A percentile compares a stretch with the other conserved stretches of the same genome.
Conservation (phyloP, 2,113 vertebrate species). For the Sitta europaea region DNA sequence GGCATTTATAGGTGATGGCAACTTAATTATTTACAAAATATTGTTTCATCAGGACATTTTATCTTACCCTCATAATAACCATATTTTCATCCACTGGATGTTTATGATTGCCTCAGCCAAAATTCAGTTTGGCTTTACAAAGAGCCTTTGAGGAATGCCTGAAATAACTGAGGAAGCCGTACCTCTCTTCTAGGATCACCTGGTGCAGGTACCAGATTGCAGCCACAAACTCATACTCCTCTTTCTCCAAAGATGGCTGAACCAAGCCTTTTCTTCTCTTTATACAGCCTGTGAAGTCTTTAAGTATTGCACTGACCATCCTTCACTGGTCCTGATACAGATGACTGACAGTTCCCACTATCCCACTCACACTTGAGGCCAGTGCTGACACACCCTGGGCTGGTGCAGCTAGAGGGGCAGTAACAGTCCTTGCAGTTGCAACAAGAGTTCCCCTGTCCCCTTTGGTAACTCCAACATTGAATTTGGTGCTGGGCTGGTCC, state of each 20-base stretch:
- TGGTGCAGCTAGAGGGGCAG: not conserved
- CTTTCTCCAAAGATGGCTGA: not conserved
- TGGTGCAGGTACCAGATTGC: not conserved
- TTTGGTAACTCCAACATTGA: not conserved
- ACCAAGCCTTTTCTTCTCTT: not conserved
- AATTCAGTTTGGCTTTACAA: not conserved
- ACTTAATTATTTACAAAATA: not conserved
- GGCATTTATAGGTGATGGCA: not conserved
- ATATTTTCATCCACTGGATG: not conserved
- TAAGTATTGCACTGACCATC: not conserved
- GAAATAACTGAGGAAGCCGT: not conserved
- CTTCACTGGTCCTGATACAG: not conserved
- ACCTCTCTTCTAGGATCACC: not conserved
- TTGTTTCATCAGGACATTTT: not conserved
- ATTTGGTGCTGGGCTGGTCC: not conserved
- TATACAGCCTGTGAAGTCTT: not conserved
- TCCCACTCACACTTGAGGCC: not conserved
- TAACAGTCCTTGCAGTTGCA: not conserved
- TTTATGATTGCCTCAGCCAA: not conserved
- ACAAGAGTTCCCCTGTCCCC: not conserved
- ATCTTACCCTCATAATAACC: not conserved
- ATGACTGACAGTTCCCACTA: not conserved
- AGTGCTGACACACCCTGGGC: not conserved
- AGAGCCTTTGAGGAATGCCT: not conserved
- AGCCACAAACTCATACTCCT: not conserved